These are phyloP conservation scores for Sipha maydis DNA, from an alignment of 2,888 invertebrate species.

Conservation along the genomic window DNA sequence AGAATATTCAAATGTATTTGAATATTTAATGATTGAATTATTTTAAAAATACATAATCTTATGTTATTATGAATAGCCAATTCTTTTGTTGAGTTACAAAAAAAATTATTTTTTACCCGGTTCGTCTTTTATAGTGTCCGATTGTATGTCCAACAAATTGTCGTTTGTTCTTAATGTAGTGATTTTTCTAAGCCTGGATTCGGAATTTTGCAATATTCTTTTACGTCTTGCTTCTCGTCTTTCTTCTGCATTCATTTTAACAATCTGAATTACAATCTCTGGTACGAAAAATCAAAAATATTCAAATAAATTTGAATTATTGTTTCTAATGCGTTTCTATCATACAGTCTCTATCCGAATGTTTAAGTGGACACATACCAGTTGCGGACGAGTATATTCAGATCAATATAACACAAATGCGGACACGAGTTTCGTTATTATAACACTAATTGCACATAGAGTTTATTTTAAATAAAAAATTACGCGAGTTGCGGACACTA, in stretches of 20 bases:
- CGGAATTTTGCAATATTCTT: constrained; percentile 63
- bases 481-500: too few species aligned
- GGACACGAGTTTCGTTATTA: too few species aligned
- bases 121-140: background rate
- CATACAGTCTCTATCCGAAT: too few species aligned
- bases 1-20: background rate
- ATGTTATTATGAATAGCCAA: too few species aligned
- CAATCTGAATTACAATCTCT: background rate
- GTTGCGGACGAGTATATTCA: too few species aligned
- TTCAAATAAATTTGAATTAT: constrained; percentile 18
- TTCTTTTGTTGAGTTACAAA: too few species aligned
- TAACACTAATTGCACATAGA: too few species aligned
- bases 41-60: background rate
- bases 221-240: constrained; percentile 61
- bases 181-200: constrained; percentile 61
- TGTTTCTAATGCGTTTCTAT: background rate
- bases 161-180: background rate
- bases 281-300: background rate
- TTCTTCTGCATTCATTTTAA: constrained; percentile 37
- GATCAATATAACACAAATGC: too few species aligned
- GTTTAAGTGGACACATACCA: too few species aligned
- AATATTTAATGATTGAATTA: background rate
- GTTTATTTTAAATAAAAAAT: too few species aligned
- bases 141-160: background rate
- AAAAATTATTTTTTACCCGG: background rate